Conservation (phyloP, 2,113 vertebrate genomes). For the Crotophaga sulcirostris region DNA sequence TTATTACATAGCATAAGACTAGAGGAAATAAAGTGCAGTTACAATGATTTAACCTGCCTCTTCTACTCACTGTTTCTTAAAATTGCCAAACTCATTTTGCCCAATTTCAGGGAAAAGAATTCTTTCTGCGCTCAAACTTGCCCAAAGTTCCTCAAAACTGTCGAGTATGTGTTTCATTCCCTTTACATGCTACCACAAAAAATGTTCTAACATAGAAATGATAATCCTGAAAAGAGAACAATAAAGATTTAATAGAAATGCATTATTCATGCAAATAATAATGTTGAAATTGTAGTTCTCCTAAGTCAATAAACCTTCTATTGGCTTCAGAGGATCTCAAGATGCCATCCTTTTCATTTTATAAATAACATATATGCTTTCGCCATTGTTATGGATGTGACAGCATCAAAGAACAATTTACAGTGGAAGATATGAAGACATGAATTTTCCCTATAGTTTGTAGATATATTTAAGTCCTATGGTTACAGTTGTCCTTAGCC, state of each 20-base stretch:
- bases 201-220: neutral
- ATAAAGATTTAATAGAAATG: neutral
- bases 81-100: neutral
- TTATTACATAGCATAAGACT: neutral
- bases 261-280: neutral
- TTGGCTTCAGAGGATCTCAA: neutral
- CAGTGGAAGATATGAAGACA: neutral
- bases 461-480: neutral
- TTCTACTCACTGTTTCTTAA: neutral
- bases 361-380: neutral
- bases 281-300: neutral
- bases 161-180: neutral
- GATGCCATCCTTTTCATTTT: neutral
- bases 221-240: neutral
- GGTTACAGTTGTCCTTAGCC: neutral
- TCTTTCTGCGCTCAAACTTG: neutral
- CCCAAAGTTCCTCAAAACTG: neutral
- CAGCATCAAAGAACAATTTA: neutral
- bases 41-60: neutral
- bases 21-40: neutral
- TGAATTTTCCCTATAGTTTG: neutral
- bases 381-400: neutral
- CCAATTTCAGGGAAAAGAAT: neutral
- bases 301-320: neutral
- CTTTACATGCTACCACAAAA: neutral